phyloP scores from a whole-genome alignment of 2,797 vertebrate species.

The Peromyscus melanophrys region DNA sequence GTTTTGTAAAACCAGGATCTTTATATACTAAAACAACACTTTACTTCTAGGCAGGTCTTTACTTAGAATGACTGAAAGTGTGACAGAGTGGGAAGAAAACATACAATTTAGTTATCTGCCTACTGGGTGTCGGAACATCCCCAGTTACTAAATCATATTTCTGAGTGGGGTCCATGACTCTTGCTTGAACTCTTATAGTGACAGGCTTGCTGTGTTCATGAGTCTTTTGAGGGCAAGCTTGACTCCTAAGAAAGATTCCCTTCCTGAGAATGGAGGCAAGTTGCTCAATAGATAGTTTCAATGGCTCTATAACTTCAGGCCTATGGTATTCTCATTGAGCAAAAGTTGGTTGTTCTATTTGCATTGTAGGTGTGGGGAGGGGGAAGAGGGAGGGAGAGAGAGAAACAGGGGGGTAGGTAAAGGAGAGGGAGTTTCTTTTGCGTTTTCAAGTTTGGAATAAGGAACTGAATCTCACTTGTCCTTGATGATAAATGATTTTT shows the following conservation, averaged over 20 bases:
- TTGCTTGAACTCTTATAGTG: background rate
- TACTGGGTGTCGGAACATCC: background rate
- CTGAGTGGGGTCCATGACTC: background rate
- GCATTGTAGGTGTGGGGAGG: background rate
- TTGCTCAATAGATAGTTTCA: background rate
- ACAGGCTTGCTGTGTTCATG: background rate
- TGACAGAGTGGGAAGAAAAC: background rate
- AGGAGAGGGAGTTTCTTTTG: background rate
- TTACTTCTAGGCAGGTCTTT: background rate
- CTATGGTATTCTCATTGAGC: background rate
- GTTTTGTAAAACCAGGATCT: background rate
- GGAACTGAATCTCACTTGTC: background rate
- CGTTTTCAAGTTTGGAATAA: conserved; percentile 31
- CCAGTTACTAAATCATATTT: background rate
- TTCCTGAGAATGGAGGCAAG: background rate
- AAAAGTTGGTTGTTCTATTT: background rate
- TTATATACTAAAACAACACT: background rate
- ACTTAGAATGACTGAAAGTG: background rate
- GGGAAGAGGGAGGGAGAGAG: background rate
- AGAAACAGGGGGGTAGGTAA: background rate
- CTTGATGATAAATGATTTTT: conserved; percentile 28
- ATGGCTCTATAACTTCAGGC: background rate
- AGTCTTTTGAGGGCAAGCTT: background rate
- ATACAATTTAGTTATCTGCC: background rate
- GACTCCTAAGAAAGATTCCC: background rate